Conservation (phyloP, 2,113 vertebrate genomes). For the Saccopteryx bilineata region DNA sequence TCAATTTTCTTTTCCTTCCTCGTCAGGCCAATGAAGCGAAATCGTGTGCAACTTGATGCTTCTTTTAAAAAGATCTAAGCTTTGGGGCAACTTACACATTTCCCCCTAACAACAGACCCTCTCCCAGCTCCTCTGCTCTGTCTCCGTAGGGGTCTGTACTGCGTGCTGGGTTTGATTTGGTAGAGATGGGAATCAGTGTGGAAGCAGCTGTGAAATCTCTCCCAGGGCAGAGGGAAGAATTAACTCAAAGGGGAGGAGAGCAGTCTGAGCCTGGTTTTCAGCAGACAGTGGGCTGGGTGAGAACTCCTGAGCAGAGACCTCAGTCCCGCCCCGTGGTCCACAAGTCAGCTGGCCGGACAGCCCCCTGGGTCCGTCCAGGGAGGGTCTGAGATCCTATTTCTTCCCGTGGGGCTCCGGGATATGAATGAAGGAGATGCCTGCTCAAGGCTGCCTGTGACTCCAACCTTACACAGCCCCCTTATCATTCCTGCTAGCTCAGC, state of each 20-base stretch:
- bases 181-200: neutral
- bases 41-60: neutral
- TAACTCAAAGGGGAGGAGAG: neutral
- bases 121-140: neutral
- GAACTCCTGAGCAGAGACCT: neutral
- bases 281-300: neutral
- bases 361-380: neutral
- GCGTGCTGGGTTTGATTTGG: neutral
- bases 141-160: neutral
- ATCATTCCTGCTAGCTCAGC: neutral
- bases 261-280: neutral
- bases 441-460: neutral
- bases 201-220: neutral
- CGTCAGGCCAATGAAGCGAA: neutral
- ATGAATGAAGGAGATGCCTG: neutral
- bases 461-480: neutral
- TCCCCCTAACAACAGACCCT: neutral
- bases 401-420: neutral
- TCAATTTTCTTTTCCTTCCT: slow-evolving; percentile 44
- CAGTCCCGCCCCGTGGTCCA: neutral
- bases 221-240: neutral
- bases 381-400: neutral
- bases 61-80: neutral
- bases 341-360: too few relatives aligned
- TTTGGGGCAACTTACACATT: neutral